phyloP scores from a whole-genome alignment of 2,888 invertebrate species.

The Smittia aterrima region DNA sequence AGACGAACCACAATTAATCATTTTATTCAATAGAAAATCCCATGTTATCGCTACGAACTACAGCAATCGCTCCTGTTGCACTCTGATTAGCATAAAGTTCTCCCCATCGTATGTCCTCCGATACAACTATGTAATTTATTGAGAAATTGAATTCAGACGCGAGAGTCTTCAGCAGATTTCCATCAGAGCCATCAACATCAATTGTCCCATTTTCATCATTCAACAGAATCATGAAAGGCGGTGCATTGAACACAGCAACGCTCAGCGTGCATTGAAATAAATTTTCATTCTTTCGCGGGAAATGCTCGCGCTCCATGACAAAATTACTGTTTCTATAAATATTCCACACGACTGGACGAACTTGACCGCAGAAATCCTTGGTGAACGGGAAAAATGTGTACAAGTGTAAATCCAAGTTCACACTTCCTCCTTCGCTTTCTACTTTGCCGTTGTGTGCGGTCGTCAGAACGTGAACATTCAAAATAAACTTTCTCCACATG shows the following conservation, averaged over 20 bases:
- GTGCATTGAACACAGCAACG: not conserved
- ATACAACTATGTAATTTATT: not conserved
- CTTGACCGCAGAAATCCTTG: conserved; percentile 40
- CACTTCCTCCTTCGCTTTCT: not conserved
- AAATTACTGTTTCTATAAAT: conserved; percentile 32
- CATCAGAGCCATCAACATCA: conserved; percentile 8
- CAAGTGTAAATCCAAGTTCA: not conserved
- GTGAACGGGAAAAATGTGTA: conserved; percentile 14
- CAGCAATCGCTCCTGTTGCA: not conserved
- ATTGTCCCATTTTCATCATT: not conserved
- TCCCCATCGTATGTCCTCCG: conserved; percentile 13
- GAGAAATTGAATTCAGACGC: not conserved
- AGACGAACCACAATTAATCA: not conserved
- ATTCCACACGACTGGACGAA: conserved; percentile 37
- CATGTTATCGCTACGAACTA: not conserved
- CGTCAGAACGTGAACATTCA: conserved; percentile 19
- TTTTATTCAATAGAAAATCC: too few species aligned
- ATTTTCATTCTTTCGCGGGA: conserved; percentile 8
- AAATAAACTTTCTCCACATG: conserved; percentile 27
- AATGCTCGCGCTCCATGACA: not conserved
- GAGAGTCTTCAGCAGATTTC: not conserved
- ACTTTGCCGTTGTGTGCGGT: not conserved
- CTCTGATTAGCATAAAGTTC: not conserved
- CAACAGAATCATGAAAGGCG: not conserved
- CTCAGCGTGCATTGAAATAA: not conserved